A percentile compares a stretch with the other conserved stretches of the same genome.
These are phyloP conservation scores for Diadophis punctatus DNA, from an alignment of 2,113 vertebrate genomes.

Conservation along the genomic window DNA sequence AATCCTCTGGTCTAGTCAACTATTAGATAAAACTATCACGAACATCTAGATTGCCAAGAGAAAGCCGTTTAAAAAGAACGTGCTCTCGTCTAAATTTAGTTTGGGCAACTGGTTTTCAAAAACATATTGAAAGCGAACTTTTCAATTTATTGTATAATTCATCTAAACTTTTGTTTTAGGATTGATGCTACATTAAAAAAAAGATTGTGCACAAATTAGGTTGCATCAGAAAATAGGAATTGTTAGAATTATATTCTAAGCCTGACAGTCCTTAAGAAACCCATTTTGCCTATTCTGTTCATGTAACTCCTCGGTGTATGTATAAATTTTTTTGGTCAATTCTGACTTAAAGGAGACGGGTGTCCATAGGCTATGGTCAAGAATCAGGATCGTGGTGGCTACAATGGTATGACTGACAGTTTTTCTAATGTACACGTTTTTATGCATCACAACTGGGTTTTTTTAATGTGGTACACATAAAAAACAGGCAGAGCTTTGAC, in stretches of 20 bases:
- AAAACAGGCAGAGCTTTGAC: not conserved
- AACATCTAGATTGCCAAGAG: not conserved
- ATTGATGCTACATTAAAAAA: not conserved
- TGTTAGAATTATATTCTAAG: not conserved
- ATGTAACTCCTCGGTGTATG: not conserved
- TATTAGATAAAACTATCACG: not conserved
- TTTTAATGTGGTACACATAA: not conserved
- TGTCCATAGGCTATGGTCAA: not conserved
- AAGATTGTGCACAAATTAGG: not conserved
- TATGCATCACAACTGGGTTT: not conserved
- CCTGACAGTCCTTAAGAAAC: not conserved
- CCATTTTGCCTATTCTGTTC: not conserved
- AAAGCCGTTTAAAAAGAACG: not conserved
- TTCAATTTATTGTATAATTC: not conserved
- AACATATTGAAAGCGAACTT: not conserved
- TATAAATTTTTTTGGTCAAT: not conserved
- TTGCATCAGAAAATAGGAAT: not conserved
- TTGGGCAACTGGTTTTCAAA: not conserved
- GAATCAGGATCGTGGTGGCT: not conserved
- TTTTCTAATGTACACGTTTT: not conserved
- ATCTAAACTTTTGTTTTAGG: not conserved
- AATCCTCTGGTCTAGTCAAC: not conserved
- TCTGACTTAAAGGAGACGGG: not conserved
- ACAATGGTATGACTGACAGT: not conserved
- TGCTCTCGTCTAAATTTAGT: not conserved